Conservation (phyloP, 2,797 vertebrate genomes). For the Rhinella marina region DNA sequence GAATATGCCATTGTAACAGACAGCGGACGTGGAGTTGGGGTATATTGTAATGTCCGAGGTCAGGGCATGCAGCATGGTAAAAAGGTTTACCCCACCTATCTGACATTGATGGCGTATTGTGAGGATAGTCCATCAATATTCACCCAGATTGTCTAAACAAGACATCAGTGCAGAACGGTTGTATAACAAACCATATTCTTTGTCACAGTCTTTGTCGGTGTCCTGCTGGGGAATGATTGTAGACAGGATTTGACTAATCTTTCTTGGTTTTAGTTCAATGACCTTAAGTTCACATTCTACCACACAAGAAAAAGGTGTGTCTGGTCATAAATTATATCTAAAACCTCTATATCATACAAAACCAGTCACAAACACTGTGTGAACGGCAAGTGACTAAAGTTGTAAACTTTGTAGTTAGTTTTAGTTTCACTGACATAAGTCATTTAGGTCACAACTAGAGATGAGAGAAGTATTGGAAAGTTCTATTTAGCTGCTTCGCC, state of each 20-base stretch:
- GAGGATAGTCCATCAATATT: too few species aligned
- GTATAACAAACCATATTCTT: background rate
- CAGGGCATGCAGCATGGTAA: too few species aligned
- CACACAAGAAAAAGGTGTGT: background rate
- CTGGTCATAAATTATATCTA: background rate
- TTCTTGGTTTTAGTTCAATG: background rate
- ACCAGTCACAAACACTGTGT: background rate
- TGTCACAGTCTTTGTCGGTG: background rate
- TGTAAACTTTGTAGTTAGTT: background rate
- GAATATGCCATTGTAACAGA: too few species aligned
- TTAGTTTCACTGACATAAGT: too few species aligned
- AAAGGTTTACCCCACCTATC: too few species aligned
- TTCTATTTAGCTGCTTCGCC: too few species aligned
- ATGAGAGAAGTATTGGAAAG: too few species aligned
- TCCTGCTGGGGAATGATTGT: background rate
- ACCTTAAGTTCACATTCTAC: background rate
- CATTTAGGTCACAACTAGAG: too few species aligned
- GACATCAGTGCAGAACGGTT: background rate
- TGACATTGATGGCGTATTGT: too few species aligned
- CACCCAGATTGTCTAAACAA: background rate
- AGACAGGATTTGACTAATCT: background rate
- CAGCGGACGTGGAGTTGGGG: too few species aligned
- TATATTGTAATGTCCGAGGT: too few species aligned
- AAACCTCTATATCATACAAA: background rate
- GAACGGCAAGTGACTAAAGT: background rate